These are phyloP conservation scores for Margaritifera margaritifera DNA, from an alignment of 2,888 invertebrate genomes.

Conservation along the genomic window DNA sequence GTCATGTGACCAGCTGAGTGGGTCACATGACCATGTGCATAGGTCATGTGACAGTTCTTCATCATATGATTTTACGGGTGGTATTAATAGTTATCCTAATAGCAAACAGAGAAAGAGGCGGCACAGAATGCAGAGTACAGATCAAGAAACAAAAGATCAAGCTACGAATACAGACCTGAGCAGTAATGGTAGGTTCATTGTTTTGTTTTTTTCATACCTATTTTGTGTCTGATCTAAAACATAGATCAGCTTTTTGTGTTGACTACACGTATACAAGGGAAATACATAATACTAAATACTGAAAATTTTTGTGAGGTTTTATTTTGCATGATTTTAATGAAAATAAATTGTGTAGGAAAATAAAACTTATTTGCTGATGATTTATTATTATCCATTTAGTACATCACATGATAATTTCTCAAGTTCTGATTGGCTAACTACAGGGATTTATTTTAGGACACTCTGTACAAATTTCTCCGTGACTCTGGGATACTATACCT, in stretches of 20 bases:
- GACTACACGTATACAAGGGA: too few relatives aligned
- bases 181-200: slow-evolving; percentile 58
- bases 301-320: too few relatives aligned
- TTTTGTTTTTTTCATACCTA: not conserved
- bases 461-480: too few relatives aligned
- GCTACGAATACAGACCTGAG: slow-evolving; percentile 67
- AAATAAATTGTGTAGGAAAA: not conserved
- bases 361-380: not conserved
- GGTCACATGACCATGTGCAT: slow-evolving; percentile 36
- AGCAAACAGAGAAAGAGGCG: slow-evolving; percentile 54
- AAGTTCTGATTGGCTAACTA: too few relatives aligned
- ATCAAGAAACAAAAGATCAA: slow-evolving; percentile 61
- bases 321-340: not conserved
- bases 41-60: slow-evolving; percentile 47
- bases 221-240: too few relatives aligned
- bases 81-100: slow-evolving; percentile 32
- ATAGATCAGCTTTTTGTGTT: too few relatives aligned
- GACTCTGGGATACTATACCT: too few relatives aligned
- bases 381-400: too few relatives aligned
- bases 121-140: slow-evolving; percentile 42
- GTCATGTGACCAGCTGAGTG: slow-evolving; percentile 30
- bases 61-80: slow-evolving; percentile 45
- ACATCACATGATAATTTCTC: too few relatives aligned
- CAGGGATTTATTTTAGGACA: too few relatives aligned
- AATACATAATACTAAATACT: too few relatives aligned